A percentile compares a stretch with the other conserved stretches of the same genome.
phyloP scores from a whole-genome alignment of 2,888 invertebrate genomes.

The Tipula confusa region DNA sequence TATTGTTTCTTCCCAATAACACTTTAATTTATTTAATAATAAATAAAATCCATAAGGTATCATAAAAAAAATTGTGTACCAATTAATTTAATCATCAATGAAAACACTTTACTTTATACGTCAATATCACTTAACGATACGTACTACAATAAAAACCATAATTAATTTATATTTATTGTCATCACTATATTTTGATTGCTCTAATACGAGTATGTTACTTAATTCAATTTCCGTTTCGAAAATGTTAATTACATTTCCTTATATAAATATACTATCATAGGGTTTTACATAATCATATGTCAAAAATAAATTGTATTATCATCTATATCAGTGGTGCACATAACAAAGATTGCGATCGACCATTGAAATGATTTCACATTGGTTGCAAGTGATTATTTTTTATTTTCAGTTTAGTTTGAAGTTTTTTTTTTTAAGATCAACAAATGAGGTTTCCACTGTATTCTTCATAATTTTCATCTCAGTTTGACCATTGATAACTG shows the following conservation, averaged over 20 bases:
- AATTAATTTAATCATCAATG: too few species aligned
- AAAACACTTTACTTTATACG: neutral
- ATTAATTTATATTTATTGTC: neutral
- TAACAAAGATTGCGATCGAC: too few species aligned
- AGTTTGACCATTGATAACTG: too few species aligned
- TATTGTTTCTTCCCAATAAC: too few species aligned
- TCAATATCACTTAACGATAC: neutral
- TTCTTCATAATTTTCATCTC: too few species aligned
- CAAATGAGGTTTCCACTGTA: too few species aligned
- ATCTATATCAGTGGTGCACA: neutral
- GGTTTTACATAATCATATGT: too few species aligned
- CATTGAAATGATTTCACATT: neutral
- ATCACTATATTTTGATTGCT: neutral
- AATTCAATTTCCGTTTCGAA: neutral
- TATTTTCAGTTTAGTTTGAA: too few species aligned
- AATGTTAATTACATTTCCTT: neutral
- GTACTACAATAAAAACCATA: neutral
- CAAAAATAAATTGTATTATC: neutral
- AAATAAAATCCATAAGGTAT: too few species aligned
- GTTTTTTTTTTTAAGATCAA: too few species aligned
- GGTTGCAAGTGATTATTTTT: neutral
- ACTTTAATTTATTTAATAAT: too few species aligned
- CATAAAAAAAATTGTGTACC: too few species aligned
- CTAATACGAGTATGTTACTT: neutral
- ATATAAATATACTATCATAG: neutral